Conservation (phyloP, 2,113 vertebrate genomes). For the Piprites chloris region DNA sequence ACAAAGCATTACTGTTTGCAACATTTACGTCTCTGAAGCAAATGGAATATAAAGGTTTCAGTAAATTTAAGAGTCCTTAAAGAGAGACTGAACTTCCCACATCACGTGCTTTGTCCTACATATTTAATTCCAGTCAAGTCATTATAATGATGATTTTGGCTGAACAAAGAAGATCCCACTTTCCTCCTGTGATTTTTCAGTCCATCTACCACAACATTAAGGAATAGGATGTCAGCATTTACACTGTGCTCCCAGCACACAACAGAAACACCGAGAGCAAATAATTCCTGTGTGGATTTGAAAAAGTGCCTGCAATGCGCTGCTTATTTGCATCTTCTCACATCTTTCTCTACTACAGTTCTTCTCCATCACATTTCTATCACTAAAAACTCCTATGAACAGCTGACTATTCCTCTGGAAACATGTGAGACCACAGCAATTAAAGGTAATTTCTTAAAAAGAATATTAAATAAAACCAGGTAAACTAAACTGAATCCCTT, state of each 20-base stretch:
- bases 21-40: neutral
- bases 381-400: neutral
- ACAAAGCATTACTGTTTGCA: neutral
- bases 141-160: neutral
- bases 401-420: neutral
- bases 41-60: neutral
- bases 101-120: neutral
- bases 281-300: neutral
- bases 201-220: neutral
- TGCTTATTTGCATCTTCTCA: neutral
- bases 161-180: neutral
- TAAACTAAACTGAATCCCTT: neutral
- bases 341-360: neutral
- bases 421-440: neutral
- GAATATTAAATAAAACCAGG: neutral
- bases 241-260: neutral
- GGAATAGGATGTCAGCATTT: neutral
- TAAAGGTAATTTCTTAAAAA: neutral
- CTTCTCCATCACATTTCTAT: neutral
- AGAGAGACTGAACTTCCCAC: neutral
- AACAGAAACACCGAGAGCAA: neutral
- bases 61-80: neutral
- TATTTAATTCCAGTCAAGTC: neutral
- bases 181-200: neutral
- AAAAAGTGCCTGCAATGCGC: neutral